Evolutionary conservation across 2,113 vertebrate genomes (phyloP), one percentile per base, ranked within the genome.

Genomic region (Antechinus stuartii): DNA sequence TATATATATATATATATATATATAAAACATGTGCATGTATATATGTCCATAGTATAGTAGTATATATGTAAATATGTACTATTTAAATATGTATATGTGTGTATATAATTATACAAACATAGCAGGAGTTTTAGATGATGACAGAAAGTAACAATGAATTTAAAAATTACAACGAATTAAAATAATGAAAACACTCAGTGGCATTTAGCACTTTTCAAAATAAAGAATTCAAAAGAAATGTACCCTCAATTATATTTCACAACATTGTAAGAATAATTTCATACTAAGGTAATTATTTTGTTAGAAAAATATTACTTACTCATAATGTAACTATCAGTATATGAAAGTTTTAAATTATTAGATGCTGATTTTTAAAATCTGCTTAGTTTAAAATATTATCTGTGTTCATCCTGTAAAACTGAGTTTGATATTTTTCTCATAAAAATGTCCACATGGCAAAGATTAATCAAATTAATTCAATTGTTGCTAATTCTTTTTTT

Each of bases 381-480:
- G 12, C 11, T 16, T 68, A 35, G 35, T 68, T 35, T 68, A 68
- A 68, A 68, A 68, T 35, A 68, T 61, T 30, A 61, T 68, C 30
- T 68, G 10, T 14, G 27, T 35, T 68, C 11, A 35, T n/a, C 11
- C 3, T 35, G 14, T 35, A n/a, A 46, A 91, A 91, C 22, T 89
- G 84, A 92, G 1, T 91, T 93, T 93, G 49, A 55, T 89, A 95
- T 92, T 89, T 93, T 91, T 91, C 26, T 93, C 22, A 57, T 93
- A 92, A 84, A 61, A 30, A 68, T 26, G 30, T 96, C n/a, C 2
- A 54, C 91, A 93, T 53, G 95, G 54, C n/a, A 16, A 94, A 89
- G 90, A 14, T 89, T 55, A 92, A 84, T 93, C 95, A 89, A 10
- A 92, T 89, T 96, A 91, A 92, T 22, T 61, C 90, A 56, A 91